Evolutionary conservation across 2,797 vertebrate genomes (phyloP).

Genomic region (Limosa lapponica): DNA sequence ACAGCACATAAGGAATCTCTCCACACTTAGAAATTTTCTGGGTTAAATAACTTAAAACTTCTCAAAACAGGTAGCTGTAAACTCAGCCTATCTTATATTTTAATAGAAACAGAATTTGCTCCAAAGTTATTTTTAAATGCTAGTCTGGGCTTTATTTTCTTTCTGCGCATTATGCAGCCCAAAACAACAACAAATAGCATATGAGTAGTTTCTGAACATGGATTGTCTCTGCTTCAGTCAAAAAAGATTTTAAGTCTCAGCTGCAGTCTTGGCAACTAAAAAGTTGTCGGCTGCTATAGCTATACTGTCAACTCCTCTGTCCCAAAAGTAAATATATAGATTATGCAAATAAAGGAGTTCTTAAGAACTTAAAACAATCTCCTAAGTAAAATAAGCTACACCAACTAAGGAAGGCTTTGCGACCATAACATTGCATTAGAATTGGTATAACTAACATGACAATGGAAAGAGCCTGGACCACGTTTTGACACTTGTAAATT

Average conservation of each 20-base stretch:
- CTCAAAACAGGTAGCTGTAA: not conserved
- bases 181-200: not conserved
- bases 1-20: not conserved
- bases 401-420: not conserved
- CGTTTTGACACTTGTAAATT: not conserved
- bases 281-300: not conserved
- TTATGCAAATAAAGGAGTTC: not conserved
- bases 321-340: not conserved
- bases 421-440: not conserved
- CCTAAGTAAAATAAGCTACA: not conserved
- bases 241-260: not conserved
- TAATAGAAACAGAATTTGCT: not conserved
- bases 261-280: not conserved
- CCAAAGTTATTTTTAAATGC: not conserved
- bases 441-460: not conserved
- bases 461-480: not conserved
- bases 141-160: not conserved
- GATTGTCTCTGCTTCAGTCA: not conserved
- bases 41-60: not conserved
- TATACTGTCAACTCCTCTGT: not conserved
- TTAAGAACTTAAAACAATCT: not conserved
- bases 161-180: not conserved
- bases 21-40: not conserved
- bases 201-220: not conserved
- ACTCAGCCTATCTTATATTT: not conserved